Base-by-base conservation (phyloP, 2,113 vertebrate genomes). In the Aphyosemion australe region DNA sequence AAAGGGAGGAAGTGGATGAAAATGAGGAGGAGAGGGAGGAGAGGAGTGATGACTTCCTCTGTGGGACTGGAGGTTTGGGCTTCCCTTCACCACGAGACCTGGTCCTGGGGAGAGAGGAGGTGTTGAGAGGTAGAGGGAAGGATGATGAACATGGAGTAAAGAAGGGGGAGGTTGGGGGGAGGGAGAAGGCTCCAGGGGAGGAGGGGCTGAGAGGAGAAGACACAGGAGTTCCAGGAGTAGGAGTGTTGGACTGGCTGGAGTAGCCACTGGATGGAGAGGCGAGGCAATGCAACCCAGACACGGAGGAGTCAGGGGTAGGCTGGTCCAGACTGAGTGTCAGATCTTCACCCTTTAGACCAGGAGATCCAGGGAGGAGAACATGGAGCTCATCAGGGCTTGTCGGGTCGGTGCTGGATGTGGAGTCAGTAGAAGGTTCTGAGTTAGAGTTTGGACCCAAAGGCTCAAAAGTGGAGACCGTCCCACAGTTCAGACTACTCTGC, bases 191-290 rank as follows among this genome's bases (percentile, higher is more conserved):
- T 73, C 92, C 94, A 64, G 93, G 80, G 4, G 93, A 93, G 70
- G 95, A 94, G 65, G 95, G 93, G 0, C 92, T 94, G 47, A 94
- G 57, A 62, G 93, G 80, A 9, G 94, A 93, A 55, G 95, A 93
- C 79, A 95, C 91, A 0, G 95, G 95, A 20, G 95, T 97, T 54
- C 96, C 92, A 0, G 93, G 91, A 2, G 93, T 94, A 26, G 95
- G 95, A 0, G 95, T 98, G 66, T 95, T 96, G 0, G 95, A 97
- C 84, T 98, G 96, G 87, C 95, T 98, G 79, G 95, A 96, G 89
- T 96, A 97, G 9, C 96, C 96, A 50, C 95, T 96, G 0, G 96
- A 97, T 0, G 96, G 95, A 0, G 96, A 96, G 0, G 95, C 93
- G 31, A 96, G 92, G 66, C 93, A 87, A 53, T 93, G 93, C 3